Base-by-base conservation (phyloP, 2,888 invertebrate species). In the Patella caerulea region DNA sequence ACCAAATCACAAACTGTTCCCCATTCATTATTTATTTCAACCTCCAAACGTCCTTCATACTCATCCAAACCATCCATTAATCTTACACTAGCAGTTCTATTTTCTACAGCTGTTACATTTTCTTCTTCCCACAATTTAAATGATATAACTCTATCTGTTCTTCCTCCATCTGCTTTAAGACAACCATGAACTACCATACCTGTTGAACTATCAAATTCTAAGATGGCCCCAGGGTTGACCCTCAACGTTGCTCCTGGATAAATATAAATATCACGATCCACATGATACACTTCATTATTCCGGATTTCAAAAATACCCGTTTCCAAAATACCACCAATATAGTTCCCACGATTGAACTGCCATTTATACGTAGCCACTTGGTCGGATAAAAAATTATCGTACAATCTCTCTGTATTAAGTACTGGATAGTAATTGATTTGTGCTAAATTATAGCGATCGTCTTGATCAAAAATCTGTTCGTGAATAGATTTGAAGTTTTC, bases 131-230 rank as follows among this genome's bases (percentile, higher is more conserved):
- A 81, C 73, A 87, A 70, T 52, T 83, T 77, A 84, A 88, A 70
- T n/a, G 73, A 55, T 82, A 87, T 71, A 53, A 81, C 14, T 72
- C 79, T 72, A 12, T 75, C 4, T 56, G 29, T 17, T 71, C 77
- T 78, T 2, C 76, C 78, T 15, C 92, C 91, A 83, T 91, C 91
- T 52, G 91, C 90, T 96, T 96, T 78, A 71, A 98, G 92, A 90
- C 95, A 95, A 0, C 98, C 98, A 70, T 98, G 98, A 3, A 99
- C 95, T 95, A 99, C 96, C 94, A 99, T 97, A 12, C 91, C 91
- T 76, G 99, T 95, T 45, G 97, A 91, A 1, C 98, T 96, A 76
- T 97, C 96, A 92, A 99, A 99, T 83, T 93, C 92, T 19, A 99
- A 92, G 0, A 95, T 96, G 0, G 98, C 97, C 0, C 98, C 98